Percentiles rank a stretch among this genome's conserved stretches.
Evolutionary conservation across 2,888 invertebrate species (phyloP).

Genomic region (Corythucha ciliata): DNA sequence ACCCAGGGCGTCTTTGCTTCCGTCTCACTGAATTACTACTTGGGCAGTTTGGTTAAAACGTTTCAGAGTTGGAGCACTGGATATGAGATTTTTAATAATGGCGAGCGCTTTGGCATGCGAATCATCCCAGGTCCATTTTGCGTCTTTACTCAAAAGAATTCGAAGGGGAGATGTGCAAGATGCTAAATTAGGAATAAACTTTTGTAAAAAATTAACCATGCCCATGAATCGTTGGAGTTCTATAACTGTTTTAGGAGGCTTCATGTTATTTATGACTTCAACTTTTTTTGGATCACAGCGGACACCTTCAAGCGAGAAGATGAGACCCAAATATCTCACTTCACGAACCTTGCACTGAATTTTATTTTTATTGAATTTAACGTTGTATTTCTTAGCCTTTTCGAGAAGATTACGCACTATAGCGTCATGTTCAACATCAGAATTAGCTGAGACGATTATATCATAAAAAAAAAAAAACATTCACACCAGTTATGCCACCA

Average conservation of each 20-base stretch:
- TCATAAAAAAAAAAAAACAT: conserved; percentile 25
- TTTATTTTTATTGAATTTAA: conserved; percentile 13
- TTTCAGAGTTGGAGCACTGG: conserved; percentile 22
- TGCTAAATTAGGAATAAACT: conserved; percentile 11
- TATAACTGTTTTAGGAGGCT: neutral
- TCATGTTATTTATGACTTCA: conserved; percentile 1
- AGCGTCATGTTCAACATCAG: conserved; percentile 24
- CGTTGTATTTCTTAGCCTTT: conserved; percentile 11
- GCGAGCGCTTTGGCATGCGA: conserved; percentile 13
- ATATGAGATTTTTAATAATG: conserved; percentile 20
- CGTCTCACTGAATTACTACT: too few species aligned
- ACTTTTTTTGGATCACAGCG: neutral
- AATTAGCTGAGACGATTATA: conserved; percentile 21
- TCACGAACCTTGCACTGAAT: conserved; percentile 8
- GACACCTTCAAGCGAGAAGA: conserved; percentile 2
- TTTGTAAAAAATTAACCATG: conserved; percentile 4
- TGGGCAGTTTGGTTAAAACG: conserved; percentile 21
- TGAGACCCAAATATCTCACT: conserved; percentile 7
- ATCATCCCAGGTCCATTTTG: conserved; percentile 3
- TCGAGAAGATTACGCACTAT: conserved; percentile 7
- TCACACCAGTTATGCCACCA: conserved; percentile 24
- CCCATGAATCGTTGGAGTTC: conserved; percentile 7
- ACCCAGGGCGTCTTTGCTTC: too few species aligned
- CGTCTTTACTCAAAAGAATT: conserved; percentile 17
- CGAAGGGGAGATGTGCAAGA: conserved; percentile 20